phyloP scores from a whole-genome alignment of 2,797 vertebrate genomes.

The Hypotaenidia philippensis region DNA sequence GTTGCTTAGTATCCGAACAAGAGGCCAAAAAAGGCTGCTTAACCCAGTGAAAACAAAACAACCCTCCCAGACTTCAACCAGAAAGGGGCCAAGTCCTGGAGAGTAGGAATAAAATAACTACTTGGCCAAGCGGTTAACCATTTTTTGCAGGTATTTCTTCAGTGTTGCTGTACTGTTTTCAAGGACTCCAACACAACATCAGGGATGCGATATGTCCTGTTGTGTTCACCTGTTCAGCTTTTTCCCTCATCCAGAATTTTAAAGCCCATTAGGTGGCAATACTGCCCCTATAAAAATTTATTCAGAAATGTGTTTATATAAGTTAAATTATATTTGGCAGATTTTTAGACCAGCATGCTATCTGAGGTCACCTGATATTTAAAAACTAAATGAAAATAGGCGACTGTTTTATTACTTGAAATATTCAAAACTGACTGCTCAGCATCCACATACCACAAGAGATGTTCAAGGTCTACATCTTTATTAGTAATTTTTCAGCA shows the following conservation, averaged over 20 bases:
- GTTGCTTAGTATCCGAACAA: background rate
- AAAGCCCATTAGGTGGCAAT: background rate
- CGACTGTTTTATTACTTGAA: background rate
- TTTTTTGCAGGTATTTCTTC: background rate
- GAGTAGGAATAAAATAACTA: background rate
- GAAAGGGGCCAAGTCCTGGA: background rate
- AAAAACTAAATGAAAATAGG: background rate
- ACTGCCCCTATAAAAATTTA: background rate
- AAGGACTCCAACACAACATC: background rate
- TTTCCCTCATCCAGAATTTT: background rate
- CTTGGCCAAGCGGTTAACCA: background rate
- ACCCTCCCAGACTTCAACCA: background rate
- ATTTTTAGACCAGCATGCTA: background rate
- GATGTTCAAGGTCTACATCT: background rate
- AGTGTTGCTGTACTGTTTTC: background rate
- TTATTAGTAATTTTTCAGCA: background rate
- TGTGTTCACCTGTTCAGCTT: background rate
- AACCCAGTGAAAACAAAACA: background rate
- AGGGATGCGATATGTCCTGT: background rate
- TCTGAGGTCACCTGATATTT: background rate
- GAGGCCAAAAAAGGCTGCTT: background rate
- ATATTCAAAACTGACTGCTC: background rate
- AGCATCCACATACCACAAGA: background rate
- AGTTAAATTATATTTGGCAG: background rate
- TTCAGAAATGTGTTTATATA: slow-evolving; percentile 2